Conservation (phyloP, 2,797 vertebrate genomes). For the Caiman crocodilus region DNA sequence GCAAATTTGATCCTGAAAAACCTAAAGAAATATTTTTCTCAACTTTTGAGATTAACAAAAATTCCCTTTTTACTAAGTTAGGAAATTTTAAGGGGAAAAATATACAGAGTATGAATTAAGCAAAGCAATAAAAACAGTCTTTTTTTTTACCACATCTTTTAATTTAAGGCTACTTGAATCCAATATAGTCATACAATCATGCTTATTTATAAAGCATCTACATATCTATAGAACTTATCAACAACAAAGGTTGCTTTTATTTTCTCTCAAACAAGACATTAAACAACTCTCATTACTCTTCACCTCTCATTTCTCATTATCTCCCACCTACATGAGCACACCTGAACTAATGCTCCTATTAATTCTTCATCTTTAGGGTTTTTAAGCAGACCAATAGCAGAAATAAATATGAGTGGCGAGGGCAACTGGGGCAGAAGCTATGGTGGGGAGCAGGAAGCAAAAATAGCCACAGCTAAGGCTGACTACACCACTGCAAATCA, state of each 20-base stretch:
- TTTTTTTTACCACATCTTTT: neutral
- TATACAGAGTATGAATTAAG: neutral
- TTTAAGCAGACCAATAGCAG: too few species aligned
- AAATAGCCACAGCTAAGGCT: too few species aligned
- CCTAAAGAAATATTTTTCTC: neutral
- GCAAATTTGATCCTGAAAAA: neutral
- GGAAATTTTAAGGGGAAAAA: neutral
- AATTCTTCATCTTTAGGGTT: too few species aligned
- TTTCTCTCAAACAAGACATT: neutral
- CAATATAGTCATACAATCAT: neutral
- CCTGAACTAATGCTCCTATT: too few species aligned
- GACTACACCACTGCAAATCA: neutral
- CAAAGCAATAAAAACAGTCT: neutral
- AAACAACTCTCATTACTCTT: neutral
- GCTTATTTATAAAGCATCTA: neutral
- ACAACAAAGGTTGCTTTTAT: neutral
- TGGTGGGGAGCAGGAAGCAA: too few species aligned
- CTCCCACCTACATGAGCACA: neutral
- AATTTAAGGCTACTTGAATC: neutral
- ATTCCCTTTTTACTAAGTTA: neutral
- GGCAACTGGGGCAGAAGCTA: too few species aligned
- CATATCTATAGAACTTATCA: neutral
- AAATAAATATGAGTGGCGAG: too few species aligned
- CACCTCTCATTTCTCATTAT: neutral
- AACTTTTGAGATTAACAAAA: neutral